Base-by-base conservation (phyloP, 2,888 invertebrate species). In the Heliconius erato region DNA sequence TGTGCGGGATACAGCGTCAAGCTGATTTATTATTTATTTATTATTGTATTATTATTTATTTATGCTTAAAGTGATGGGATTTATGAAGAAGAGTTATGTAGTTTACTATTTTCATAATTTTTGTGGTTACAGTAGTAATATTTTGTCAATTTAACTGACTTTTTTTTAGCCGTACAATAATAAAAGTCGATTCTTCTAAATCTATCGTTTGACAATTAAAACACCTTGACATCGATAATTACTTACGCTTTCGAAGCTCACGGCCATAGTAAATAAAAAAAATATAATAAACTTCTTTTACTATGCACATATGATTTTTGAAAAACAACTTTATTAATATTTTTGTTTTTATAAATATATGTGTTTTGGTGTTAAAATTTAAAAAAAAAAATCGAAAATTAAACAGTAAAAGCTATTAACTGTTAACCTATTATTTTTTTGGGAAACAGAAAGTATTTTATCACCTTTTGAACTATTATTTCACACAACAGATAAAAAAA, bases 211-310 rank as follows among this genome's bases (percentile, higher is more conserved):
- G 74, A 84, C 63, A 63, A 63, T 83, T 85, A 84, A 40, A 40
- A 86, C 85, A 87, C 95, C 95, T 92, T 94, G 95, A 94, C 94
- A 94, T 87, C 90, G 87, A 86, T 86, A 88, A 89, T 89, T 90
- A 89, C 88, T 87, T 85, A 87, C 88, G 90, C 92, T 94, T 93
- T 94, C 92, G 89, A 88, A 90, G 91, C 88, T 91, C 93, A 93
- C 84, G 93, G 93, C 87, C 93, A 89, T 87, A 89, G 88, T 89
- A 88, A 72, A 16, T 63, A 74, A 74, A 79, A 54, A 72, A 40
- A 11, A 54, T 6, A 16, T 63, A 71, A 14, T 69, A 35, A 16
- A 71, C 44, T n/a, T 7, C 14, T 40, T 71, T 5, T 71, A 3
- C 44, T n/a, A 44, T 14, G 3, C 19, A 2, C 23, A 54, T 54